Evolutionary conservation across 1,140 invertebrate species (phyloP).

Genomic region (Halictus rubicundus): DNA sequence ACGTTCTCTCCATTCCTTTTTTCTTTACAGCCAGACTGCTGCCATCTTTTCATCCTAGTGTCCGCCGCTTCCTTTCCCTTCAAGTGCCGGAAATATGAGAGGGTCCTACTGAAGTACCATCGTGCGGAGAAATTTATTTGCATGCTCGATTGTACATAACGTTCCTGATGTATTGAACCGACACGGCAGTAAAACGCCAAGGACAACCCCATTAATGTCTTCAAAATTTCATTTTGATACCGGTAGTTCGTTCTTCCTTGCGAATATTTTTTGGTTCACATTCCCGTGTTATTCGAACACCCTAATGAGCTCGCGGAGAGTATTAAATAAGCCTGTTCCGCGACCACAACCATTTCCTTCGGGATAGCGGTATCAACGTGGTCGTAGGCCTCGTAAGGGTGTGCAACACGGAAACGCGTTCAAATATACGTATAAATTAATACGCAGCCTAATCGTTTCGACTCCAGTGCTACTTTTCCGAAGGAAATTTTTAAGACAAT

Average conservation of each 20-base stretch:
- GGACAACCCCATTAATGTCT: conserved; percentile 13
- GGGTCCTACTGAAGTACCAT: conserved; percentile 1
- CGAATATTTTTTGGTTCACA: background rate
- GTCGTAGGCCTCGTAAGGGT: conserved; percentile 8
- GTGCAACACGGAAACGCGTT: conserved; percentile 19
- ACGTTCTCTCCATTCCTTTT: conserved; percentile 43
- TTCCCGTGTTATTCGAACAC: background rate
- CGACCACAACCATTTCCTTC: conserved; percentile 6
- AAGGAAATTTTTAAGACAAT: too few relatives aligned
- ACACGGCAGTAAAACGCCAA: background rate
- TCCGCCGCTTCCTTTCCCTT: conserved; percentile 22
- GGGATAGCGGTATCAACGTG: conserved; percentile 17
- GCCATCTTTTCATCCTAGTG: conserved; percentile 35
- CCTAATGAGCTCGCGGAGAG: conserved; percentile 8
- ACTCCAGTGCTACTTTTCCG: too few relatives aligned
- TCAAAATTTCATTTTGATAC: background rate
- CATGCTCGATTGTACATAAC: conserved; percentile 24
- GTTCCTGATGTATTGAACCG: conserved; percentile 19
- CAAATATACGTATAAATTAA: background rate
- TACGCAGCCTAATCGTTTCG: background rate
- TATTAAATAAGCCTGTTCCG: conserved; percentile 8
- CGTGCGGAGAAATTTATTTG: conserved; percentile 20
- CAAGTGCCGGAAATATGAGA: conserved; percentile 21
- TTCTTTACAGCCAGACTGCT: conserved; percentile 34
- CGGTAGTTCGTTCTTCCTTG: background rate